These are phyloP conservation scores for Chrysolophus pictus DNA, from an alignment of 2,797 vertebrate genomes.

Conservation along the genomic window DNA sequence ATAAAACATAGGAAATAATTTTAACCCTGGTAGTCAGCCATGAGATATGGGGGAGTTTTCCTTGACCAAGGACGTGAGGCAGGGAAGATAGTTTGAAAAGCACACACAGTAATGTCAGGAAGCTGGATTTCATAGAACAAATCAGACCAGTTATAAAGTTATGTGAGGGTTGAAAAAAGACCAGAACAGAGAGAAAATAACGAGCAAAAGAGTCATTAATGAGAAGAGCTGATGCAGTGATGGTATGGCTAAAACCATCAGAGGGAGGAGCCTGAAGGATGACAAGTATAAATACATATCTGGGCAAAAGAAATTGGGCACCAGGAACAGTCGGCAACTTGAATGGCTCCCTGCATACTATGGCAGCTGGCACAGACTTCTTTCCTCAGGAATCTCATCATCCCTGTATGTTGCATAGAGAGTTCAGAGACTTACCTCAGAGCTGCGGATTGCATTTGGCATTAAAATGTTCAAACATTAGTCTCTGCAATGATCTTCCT, in stretches of 20 bases:
- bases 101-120: not conserved
- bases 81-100: not conserved
- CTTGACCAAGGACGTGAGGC: not conserved
- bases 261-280: not conserved
- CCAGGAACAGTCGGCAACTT: not conserved
- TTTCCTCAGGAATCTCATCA: not conserved
- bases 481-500: not conserved
- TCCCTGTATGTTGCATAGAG: not conserved
- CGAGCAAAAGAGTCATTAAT: not conserved
- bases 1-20: not conserved
- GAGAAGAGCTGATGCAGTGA: not conserved
- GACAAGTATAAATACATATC: not conserved
- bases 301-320: not conserved
- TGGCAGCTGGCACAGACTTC: not conserved
- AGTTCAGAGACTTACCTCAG: not conserved
- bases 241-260: not conserved
- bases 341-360: not conserved
- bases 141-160: not conserved
- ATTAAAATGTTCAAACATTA: not conserved
- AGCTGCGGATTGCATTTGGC: not conserved
- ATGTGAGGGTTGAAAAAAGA: not conserved
- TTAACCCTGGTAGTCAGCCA: not conserved
- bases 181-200: not conserved
- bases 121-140: not conserved
- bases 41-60: not conserved